A percentile compares a stretch with the other conserved stretches of the same genome.
Evolutionary conservation across 2,113 vertebrate species (phyloP).

Genomic region (Siniperca chuatsi): DNA sequence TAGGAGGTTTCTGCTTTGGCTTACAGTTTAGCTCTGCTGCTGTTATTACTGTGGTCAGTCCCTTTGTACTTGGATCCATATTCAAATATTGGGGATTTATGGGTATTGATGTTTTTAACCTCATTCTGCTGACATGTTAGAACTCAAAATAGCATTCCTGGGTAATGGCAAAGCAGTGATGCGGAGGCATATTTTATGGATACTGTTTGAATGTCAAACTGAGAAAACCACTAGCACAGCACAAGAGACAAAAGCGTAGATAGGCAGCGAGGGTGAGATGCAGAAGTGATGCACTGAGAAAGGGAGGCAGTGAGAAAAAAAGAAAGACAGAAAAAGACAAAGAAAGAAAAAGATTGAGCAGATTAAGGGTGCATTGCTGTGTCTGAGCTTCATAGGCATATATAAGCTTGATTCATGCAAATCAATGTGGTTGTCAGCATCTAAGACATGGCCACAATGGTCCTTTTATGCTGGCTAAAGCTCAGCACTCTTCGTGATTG

Average conservation of each 20-base stretch:
- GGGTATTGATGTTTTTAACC: slow-evolving; percentile 78
- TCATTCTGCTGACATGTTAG: slow-evolving; percentile 78
- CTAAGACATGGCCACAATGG: slow-evolving; percentile 61
- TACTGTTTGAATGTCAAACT: slow-evolving; percentile 74
- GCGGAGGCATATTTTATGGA: slow-evolving; percentile 76
- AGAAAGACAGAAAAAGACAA: slow-evolving; percentile 12
- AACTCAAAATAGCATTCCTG: slow-evolving; percentile 73
- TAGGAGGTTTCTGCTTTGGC: slow-evolving; percentile 61
- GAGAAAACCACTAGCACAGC: slow-evolving; percentile 70
- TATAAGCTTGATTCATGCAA: slow-evolving; percentile 69
- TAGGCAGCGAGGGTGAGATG: slow-evolving; percentile 8
- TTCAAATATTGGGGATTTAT: slow-evolving; percentile 80
- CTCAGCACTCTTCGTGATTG: slow-evolving; percentile 53
- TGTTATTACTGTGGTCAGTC: slow-evolving; percentile 66
- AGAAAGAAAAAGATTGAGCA: slow-evolving; percentile 38
- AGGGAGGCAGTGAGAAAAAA: slow-evolving; percentile 7
- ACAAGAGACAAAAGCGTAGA: slow-evolving; percentile 57
- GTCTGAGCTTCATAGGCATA: slow-evolving; percentile 59
- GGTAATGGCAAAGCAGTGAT: slow-evolving; percentile 67
- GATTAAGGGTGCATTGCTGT: slow-evolving; percentile 51
- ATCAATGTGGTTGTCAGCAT: slow-evolving; percentile 66
- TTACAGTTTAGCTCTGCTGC: slow-evolving; percentile 51
- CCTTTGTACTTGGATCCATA: slow-evolving; percentile 74
- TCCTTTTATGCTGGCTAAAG: slow-evolving; percentile 56
- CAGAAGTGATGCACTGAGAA: slow-evolving; percentile 29